phyloP scores from a whole-genome alignment of 2,888 invertebrate genomes.

The Disparrhopalites patrizii region DNA sequence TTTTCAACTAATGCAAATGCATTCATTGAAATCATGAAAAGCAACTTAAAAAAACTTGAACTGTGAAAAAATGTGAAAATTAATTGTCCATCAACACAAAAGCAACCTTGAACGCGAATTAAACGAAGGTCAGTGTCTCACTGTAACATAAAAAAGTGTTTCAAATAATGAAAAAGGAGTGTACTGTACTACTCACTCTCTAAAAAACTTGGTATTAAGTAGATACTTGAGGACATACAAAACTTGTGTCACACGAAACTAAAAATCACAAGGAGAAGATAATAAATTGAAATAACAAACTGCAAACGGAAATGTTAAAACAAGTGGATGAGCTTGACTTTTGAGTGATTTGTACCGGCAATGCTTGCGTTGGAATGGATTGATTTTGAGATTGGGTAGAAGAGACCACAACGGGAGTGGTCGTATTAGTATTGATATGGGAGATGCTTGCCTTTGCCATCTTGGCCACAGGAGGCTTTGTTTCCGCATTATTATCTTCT shows the following conservation, averaged over 20 bases:
- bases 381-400: conserved; percentile 45
- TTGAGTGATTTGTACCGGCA: conserved; percentile 37
- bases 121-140: too few species aligned
- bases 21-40: too few species aligned
- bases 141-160: too few species aligned
- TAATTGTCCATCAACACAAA: too few species aligned
- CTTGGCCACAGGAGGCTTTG: conserved; percentile 56
- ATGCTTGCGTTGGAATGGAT: conserved; percentile 44
- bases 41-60: too few species aligned
- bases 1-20: too few species aligned
- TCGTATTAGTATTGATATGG: conserved; percentile 50
- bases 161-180: too few species aligned
- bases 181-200: too few species aligned
- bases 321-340: conserved; percentile 16
- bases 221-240: too few species aligned
- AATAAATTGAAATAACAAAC: not conserved
- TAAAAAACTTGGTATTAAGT: too few species aligned
- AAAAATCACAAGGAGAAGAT: not conserved
- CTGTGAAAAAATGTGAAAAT: too few species aligned
- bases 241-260: not conserved
- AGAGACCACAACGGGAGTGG: conserved; percentile 30
- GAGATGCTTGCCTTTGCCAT: conserved; percentile 73
- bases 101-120: too few species aligned
- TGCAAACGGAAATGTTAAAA: not conserved
- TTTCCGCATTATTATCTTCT: conserved; percentile 64